Percentiles rank a stretch among this genome's conserved stretches.
phyloP scores from a whole-genome alignment of 1,140 invertebrate species.

The Ceratoteleas bidentatus region DNA sequence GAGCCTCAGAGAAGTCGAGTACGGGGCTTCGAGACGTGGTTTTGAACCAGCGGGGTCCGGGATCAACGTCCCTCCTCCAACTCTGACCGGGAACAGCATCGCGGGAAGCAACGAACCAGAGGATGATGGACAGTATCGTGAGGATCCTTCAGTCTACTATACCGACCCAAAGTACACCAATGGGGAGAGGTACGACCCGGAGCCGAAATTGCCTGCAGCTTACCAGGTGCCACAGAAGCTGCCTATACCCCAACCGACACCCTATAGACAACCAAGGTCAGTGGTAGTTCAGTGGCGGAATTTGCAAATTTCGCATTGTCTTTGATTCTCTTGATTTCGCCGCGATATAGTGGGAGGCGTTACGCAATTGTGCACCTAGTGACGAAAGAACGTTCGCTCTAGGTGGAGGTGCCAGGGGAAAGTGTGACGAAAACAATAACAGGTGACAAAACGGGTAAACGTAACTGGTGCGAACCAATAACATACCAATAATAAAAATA shows the following conservation, averaged over 20 bases:
- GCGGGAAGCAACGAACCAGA: slow-evolving; percentile 83
- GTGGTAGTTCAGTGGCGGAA: neutral
- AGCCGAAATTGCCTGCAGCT: slow-evolving; percentile 58
- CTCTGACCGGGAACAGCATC: slow-evolving; percentile 79
- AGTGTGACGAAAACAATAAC: no score
- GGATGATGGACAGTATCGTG: slow-evolving; percentile 91
- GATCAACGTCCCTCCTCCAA: slow-evolving; percentile 89
- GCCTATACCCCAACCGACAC: neutral
- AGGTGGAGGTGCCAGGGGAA: no score
- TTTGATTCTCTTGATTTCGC: no score
- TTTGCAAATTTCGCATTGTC: no score
- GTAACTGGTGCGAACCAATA: no score
- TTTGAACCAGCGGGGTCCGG: slow-evolving; percentile 89
- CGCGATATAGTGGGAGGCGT: no score
- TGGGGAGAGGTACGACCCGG: slow-evolving; percentile 76
- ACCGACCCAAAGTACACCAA: slow-evolving; percentile 87
- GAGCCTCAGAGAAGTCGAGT: slow-evolving; percentile 86
- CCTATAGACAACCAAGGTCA: slow-evolving; percentile 43
- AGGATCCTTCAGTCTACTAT: slow-evolving; percentile 90
- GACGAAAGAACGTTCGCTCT: no score
- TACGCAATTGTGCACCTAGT: no score
- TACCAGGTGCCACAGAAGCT: slow-evolving; percentile 54
- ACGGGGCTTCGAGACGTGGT: slow-evolving; percentile 88
- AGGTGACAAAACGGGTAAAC: no score
- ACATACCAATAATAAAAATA: no score